These are phyloP conservation scores for Julus scanicus DNA, from an alignment of 2,888 invertebrate species.

Conservation along the genomic window DNA sequence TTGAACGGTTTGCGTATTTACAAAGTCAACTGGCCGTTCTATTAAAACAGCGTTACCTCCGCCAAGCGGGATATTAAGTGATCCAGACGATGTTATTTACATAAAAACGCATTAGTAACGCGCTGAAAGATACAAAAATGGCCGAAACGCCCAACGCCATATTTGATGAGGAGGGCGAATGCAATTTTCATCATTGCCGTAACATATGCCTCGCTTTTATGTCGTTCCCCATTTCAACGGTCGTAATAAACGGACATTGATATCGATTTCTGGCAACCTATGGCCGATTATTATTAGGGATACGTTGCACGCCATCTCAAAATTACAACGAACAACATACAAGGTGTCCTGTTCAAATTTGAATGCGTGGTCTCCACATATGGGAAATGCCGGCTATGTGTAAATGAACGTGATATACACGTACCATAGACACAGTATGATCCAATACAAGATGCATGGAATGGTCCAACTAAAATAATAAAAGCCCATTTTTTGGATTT, in stretches of 20 bases:
- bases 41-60: neutral
- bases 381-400: too few species aligned
- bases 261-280: slow-evolving; percentile 19
- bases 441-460: too few species aligned
- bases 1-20: neutral
- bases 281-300: neutral
- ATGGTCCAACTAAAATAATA: too few species aligned
- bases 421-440: too few species aligned
- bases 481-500: too few species aligned
- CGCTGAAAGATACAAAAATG: neutral
- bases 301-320: neutral
- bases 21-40: slow-evolving; percentile 7
- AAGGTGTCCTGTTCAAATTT: neutral
- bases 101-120: neutral
- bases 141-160: slow-evolving; percentile 11
- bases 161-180: neutral
- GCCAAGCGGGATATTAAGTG: neutral
- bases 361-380: too few species aligned
- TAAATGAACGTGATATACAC: too few species aligned
- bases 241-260: neutral
- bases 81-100: neutral
- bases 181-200: neutral
- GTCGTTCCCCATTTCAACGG: neutral
- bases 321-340: neutral
- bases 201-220: neutral